Evolutionary conservation across 37 sponge, comb jelly and placozoan species (phyloP), one percentile per base, ranked within the genome.

Genomic region (Ephydatia muelleri): DNA sequence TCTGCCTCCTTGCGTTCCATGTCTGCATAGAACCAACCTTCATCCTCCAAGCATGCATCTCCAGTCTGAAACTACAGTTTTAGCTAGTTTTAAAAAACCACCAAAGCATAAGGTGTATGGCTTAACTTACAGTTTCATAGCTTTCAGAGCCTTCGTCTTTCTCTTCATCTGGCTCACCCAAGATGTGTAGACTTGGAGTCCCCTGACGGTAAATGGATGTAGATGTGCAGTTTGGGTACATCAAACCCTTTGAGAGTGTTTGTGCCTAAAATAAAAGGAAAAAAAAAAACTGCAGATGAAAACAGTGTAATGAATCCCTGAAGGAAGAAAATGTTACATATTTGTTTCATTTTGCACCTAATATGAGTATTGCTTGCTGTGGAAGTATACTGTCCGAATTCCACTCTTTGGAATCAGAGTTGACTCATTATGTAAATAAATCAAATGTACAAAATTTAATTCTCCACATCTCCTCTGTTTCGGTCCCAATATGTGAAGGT

Each of bases 1-100:
- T 95, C 96, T 2, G 98, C 94, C 33, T 93, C 87, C 27, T 57
- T 75, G 4, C 98, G 82, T 23, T 83, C 84, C 13, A 97, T 91
- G 67, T 91, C 84, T 3, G 90, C 95, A 83, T 84, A 95, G 80
- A 82, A 97, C 95, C 96, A 97, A 27, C 39, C 74, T 73, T 97
- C 98, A 22, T 93, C 89, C 22, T 97, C 96, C 28, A 95, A 68
- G 19, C 16, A 1, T 16, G 16, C 19, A 16, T 57, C 19, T 14
- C 84, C 77, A 2, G 67, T 23, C 16, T 87, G 12, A 21, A 57
- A 57, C 57, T 57, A 57, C 6, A 19, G 12, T 57, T 1, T 19
- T 1, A 57, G 16, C 16, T 1, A 57, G 16, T 57, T 16, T 16
- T 21, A 1, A 57, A 11, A 14, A 43, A 13, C 16, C 57, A 57